phyloP scores from a whole-genome alignment of 2,113 vertebrate species.

The Tragelaphus scriptus region DNA sequence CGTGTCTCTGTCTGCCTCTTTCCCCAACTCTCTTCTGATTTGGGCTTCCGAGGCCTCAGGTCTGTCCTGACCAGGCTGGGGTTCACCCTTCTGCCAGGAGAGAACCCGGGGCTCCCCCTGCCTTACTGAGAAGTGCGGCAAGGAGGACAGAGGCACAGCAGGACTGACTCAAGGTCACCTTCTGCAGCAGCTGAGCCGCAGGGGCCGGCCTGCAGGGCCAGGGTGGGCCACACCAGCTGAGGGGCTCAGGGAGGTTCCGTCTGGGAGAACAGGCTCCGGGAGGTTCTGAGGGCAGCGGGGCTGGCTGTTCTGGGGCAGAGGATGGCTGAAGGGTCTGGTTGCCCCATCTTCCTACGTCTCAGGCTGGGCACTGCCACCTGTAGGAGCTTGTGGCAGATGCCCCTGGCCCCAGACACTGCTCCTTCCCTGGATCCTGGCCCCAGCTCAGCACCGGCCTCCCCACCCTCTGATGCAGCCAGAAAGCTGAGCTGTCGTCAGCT shows the following conservation, averaged over 20 bases:
- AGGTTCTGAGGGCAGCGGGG: background rate
- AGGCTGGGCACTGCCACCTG: background rate
- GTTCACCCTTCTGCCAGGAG: background rate
- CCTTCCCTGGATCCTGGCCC: background rate
- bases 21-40: background rate
- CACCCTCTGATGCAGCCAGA: accelerated
- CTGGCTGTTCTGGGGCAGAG: accelerated
- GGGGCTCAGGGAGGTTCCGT: accelerated
- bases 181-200: background rate
- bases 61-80: background rate
- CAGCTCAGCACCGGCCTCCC: background rate
- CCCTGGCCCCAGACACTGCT: background rate
- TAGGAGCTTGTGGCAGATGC: background rate
- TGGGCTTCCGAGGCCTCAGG: background rate
- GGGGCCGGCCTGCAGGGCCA: background rate
- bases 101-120: no score
- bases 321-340: background rate
- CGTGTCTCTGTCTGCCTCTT: background rate
- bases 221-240: background rate
- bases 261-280: accelerated
- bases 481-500: background rate
- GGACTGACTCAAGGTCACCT: background rate
- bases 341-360: accelerated
- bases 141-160: background rate
- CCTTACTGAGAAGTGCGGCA: accelerated